Evolutionary conservation across 2,888 invertebrate species (phyloP), one percentile per base, ranked within the genome.

Genomic region (Siphonodentalium dalli): DNA sequence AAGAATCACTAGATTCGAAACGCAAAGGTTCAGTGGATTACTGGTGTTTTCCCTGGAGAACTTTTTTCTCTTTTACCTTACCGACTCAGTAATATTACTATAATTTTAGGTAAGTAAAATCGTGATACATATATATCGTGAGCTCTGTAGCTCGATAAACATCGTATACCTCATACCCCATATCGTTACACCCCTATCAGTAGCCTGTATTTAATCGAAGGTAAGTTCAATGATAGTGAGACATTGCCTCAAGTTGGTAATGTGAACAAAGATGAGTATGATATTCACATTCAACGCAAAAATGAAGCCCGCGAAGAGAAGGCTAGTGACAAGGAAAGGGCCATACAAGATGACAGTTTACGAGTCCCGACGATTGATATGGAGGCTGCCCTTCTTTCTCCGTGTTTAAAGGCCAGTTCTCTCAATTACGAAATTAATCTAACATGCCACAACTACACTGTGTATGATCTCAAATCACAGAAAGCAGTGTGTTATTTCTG

Each of bases 381-480:
- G 5, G 54, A 58, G 47, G 37, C 55, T 20, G 52, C 48, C 1
- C 28, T 59, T 15, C 18, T 58, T 2, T 46, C 33, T 27, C 58
- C 58, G 18, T 31, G 20, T 38, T 18, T 58, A 29, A 27, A 53
- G 3, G 53, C 53, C 8, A 58, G 50, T 54, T 50, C 54, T 2
- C 2, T 58, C 6, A 45, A 50, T 28, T 43, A 47, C 31, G 55
- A 55, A 39, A 55, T 38, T 5, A 58, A 58, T 27, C 44, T 54
- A 8, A 27, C 50, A 26, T 58, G 54, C 24, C 58, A 58, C 43
- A 58, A 58, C 28, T 58, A 48, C 29, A 58, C 58, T 5, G 42
- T 45, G 3, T 50, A 42, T 49, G 45, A 54, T 43, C 31, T 58
- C 21, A 34, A 31, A n/a, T 35, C 28, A 2, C 46, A 31, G 37